Percentiles rank a stretch among this genome's conserved stretches.
Evolutionary conservation across 2,888 invertebrate species (phyloP).

Genomic region (Furcula furcula): DNA sequence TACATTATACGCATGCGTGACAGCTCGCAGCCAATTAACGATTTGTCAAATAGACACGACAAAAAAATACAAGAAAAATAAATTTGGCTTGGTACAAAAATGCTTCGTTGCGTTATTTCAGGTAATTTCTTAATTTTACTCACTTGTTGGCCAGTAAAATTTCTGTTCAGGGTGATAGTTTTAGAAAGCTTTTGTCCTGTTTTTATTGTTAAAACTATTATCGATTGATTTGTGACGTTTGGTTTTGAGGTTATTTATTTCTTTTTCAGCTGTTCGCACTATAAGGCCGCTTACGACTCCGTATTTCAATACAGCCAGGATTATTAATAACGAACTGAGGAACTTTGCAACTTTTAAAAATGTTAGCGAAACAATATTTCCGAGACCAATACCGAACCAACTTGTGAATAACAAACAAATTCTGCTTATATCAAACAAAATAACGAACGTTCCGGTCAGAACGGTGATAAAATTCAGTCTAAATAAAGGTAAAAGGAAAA

Average conservation of each 20-base stretch:
- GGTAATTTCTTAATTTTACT: slow-evolving; percentile 36
- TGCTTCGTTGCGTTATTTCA: slow-evolving; percentile 63
- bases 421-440: slow-evolving; percentile 50
- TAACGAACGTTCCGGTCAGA: slow-evolving; percentile 57
- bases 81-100: slow-evolving; percentile 23
- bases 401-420: slow-evolving; percentile 53
- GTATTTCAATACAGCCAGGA: slow-evolving; percentile 49
- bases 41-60: too few relatives aligned
- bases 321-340: slow-evolving; percentile 40
- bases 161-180: background rate
- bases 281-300: slow-evolving; percentile 49
- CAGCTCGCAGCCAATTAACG: too few relatives aligned
- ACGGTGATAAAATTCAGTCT: slow-evolving; percentile 88
- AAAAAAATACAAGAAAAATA: background rate
- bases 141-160: background rate
- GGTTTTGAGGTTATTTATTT: slow-evolving; percentile 54
- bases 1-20: too few relatives aligned
- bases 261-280: slow-evolving; percentile 60
- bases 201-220: slow-evolving; percentile 23
- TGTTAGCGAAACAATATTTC: slow-evolving; percentile 13
- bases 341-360: slow-evolving; percentile 39
- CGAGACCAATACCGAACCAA: slow-evolving; percentile 23
- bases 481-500: slow-evolving; percentile 87
- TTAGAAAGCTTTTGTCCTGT: slow-evolving; percentile 6
- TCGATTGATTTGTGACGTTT: slow-evolving; percentile 26